Base-by-base conservation (phyloP, 2,797 vertebrate species). In the Otolemur crassicaudatus region DNA sequence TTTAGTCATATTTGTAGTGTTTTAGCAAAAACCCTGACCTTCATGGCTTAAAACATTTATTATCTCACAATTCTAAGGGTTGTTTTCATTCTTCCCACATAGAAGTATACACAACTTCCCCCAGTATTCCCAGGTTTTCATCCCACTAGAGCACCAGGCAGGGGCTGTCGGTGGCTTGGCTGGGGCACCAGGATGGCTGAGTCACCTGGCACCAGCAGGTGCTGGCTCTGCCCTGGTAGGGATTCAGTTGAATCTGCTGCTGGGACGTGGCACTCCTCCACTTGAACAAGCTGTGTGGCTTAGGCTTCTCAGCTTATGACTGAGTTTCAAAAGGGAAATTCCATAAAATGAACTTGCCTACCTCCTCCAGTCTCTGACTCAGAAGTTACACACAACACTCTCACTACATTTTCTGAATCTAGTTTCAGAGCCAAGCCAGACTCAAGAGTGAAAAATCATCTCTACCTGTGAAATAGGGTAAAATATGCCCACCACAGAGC, bases 101-200 rank as follows among this genome's bases (percentile, higher is more conserved):
- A 13, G 43, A 87, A 40, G 29, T 56, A 3, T 17, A 23, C 20
- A 46, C 7, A 65, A 12, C 25, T 72, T 1, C 7, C 65, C 6
- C 5, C 4, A 16, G 3, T 0, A 17, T 31, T 60, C 17, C 56
- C 1, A 8, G 14, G 6, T 19, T 34, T 5, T 23, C 27, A 0
- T 61, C 34, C 56, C 23, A 11, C 1, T 0, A 1, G 14, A 76
- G 7, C 34, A 9, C 34, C 3, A 1, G 40, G 3, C 16, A 2
- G 1, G 2, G 31, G 53, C n/a, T 34, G n/a, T 7, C 20, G 29
- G 49, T n/a, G 10, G 23, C 12, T 40, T 23, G 23, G 12, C 34
- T 20, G 20, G n/a, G 20, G 34, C 19, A 70, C 73, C 73, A 0
- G 3, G 16, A 27, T 60, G 61, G 61, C 25, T 25, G 61, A 7